Evolutionary conservation across 2,888 invertebrate species (phyloP), one percentile per base, ranked within the genome.

Genomic region (Diabrotica balteata): DNA sequence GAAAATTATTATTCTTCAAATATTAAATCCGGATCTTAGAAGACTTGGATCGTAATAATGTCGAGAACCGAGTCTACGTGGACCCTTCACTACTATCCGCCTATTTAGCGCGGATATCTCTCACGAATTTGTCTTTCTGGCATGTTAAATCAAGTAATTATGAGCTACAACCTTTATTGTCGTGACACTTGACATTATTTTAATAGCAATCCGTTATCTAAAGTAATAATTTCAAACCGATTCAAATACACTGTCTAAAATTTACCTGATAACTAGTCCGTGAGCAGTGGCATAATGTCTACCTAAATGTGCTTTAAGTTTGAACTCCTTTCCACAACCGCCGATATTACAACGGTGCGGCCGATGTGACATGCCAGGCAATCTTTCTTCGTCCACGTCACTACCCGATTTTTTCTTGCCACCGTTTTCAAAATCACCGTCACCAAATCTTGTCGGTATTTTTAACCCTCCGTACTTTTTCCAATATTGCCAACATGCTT

Each of bases 391-490:
- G 58, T 88, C 88, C 57, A 83, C 80, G 68, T 85, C 85, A 71
- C 84, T 84, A 42, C 80, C 82, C n/a, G 81, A 80, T 73, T 80
- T 82, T 75, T 83, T 87, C 72, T 86, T 87, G 70, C 84, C 85
- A 51, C 79, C 73, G 50, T 85, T 85, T 58, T 80, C 78, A 52
- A 87, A 86, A 72, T 83, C 84, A 49, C 84, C 85, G 55, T 85
- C 85, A 71, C 86, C 85, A 73, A 86, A 84, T 74, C 87, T 86
- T 50, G 88, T 88, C n/a, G 88, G 86, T 76, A 91, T 91, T 87
- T 96, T 97, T 61, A 99, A 90, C 70, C 98, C 98, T 67, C 98
- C 98, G 85, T 96, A 97, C 84, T 97, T 97, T 85, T 98, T 98
- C 98, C 98, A 99, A 84, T 97, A 97, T 72, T 90, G 90, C 97